Evolutionary conservation across 2,888 invertebrate genomes (phyloP), one percentile per base, ranked within the genome.

Genomic region (Clanis bilineata): DNA sequence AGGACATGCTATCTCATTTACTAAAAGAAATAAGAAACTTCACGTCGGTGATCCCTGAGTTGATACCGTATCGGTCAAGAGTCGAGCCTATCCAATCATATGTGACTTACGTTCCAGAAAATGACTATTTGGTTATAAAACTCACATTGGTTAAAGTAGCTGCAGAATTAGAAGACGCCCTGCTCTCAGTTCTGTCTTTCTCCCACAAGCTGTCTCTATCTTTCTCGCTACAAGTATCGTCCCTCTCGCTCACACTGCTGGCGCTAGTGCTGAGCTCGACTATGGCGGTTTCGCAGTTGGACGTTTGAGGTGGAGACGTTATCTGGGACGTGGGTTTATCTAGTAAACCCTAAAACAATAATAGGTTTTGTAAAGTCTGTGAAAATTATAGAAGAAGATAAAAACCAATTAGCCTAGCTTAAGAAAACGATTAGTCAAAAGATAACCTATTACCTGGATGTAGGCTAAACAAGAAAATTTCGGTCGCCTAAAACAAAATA

Each of bases 121-220:
- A 32, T 9, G 3, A 32, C 5, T 7, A 3, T 32, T 41, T 41
- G 6, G 7, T 41, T 7, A 7, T 18, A 18, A 18, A 7, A 41
- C 94, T 93, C 86, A 95, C 95, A 86, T 95, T 94, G 61, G 94
- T 95, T 64, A 95, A 83, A 25, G 94, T 94, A 47, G 93, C 92
- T 62, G 93, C 93, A 56, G 93, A 93, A 63, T 90, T 93, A 61
- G 93, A 90, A 9, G 90, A 90, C 0, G 87, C 88, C 64, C 90
- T 76, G 68, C 90, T 90, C 25, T 77, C 83, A 65, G 92, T 86
- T 64, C 93, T 79, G 47, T 90, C 88, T 68, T 87, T 88, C 36
- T 90, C 90, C 86, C 89, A 88, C 73, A 79, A 67, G 68, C 91
- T 91, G 68, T 92, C 86, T 57, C 81, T 85, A 69, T 93, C 92